phyloP scores from a whole-genome alignment of 2,888 invertebrate species.

The Encarsia formosa region DNA sequence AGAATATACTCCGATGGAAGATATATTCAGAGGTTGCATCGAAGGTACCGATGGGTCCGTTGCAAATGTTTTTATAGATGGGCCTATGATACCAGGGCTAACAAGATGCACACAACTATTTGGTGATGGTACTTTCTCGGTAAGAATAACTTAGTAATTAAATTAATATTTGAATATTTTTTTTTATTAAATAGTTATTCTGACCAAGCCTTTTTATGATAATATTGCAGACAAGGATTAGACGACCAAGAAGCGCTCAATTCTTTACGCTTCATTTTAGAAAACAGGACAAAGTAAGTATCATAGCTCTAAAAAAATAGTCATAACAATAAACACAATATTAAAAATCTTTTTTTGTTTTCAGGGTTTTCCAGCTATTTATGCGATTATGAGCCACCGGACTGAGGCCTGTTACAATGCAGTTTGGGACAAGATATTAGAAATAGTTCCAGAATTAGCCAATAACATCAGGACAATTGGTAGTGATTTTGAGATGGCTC shows the following conservation, averaged over 20 bases:
- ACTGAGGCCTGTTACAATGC: background rate
- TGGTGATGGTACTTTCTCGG: background rate
- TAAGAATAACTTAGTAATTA: background rate
- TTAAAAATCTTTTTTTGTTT: background rate
- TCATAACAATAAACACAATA: background rate
- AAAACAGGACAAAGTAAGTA: background rate
- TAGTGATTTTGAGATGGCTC: background rate
- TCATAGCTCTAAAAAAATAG: background rate
- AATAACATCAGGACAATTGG: background rate
- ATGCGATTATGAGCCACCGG: background rate
- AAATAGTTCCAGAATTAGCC: background rate
- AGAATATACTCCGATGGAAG: background rate
- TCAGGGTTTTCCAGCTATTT: background rate
- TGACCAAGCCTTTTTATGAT: background rate
- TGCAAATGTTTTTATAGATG: background rate
- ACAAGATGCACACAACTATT: background rate
- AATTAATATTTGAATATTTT: no score
- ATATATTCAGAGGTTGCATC: background rate
- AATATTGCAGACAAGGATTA: background rate
- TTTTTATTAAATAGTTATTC: background rate
- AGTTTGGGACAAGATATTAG: background rate
- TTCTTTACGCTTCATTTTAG: background rate
- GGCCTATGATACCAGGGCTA: background rate
- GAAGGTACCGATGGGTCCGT: background rate
- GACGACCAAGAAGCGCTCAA: background rate